Evolutionary conservation across 2,797 vertebrate species (phyloP), one percentile per base, ranked within the genome.

Genomic region (Podarcis lilfordi): DNA sequence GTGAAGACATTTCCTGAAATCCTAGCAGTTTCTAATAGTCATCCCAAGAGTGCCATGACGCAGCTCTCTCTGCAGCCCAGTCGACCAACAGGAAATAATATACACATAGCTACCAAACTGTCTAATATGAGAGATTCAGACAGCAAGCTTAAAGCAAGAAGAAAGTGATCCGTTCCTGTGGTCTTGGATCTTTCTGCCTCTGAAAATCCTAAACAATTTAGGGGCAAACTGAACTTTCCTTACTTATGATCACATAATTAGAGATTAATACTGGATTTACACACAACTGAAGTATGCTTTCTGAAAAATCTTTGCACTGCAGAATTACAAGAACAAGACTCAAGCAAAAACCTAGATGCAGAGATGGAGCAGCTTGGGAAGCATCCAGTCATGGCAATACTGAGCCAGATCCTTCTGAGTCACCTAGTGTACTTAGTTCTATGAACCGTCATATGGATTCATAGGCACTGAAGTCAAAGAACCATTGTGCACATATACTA

Each of bases 1-100:
- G 17, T 84, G 72, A 90, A 89, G 89, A 86, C 87, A 90, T 89
- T 92, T 95, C 91, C 93, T 85, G 89, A 91, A 87, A 76, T 82
- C 59, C 55, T 43, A 37, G 76, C 84, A 13, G 75, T 80, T 88
- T 90, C 91, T 89, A 90, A 35, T 89, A 64, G 91, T 88, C 93
- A 92, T 88, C 93, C 83, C 89, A 91, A 64, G 66, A 91, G 87
- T 35, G 83, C 78, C 61, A 78, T 45, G 59, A 32, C 10, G 45
- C 8, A 66, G 19, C 35, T 68, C 19, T n/a, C 21, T 85, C 27
- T 64, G 8, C 40, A 76, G 43, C 8, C 43, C 19, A 11, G 37
- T 82, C 23, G 40, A 82, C 32, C 13, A 3, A 82, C 37, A 82
- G 35, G 35, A 66, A 37, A 25, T 15, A 82, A 40, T 25, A 25